phyloP scores from a whole-genome alignment of 2,797 vertebrate genomes.

The Anabas testudineus region DNA sequence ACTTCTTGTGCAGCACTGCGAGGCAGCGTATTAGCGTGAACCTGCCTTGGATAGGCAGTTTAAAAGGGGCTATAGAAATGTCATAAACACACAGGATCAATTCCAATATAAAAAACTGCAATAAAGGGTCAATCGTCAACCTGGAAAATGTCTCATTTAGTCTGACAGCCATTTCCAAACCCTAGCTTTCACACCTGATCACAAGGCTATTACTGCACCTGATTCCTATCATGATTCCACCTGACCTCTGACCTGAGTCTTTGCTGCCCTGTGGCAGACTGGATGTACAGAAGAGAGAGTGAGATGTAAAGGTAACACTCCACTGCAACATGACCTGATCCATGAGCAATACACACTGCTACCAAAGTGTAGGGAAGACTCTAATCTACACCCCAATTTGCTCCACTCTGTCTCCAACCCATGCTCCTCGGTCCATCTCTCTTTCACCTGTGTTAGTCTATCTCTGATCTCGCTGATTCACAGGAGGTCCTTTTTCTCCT shows the following conservation, averaged over 20 bases:
- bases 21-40: no score
- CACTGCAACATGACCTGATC: slow-evolving; percentile 20
- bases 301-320: slow-evolving; percentile 7
- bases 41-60: no score
- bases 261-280: slow-evolving; percentile 12
- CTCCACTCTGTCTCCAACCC: slow-evolving; percentile 1
- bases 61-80: background rate
- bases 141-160: background rate
- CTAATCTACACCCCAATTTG: slow-evolving; percentile 13
- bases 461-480: slow-evolving; percentile 50
- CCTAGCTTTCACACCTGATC: slow-evolving; percentile 21
- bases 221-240: slow-evolving; percentile 13
- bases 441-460: slow-evolving; percentile 48
- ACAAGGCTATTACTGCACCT: background rate
- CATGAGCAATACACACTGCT: background rate
- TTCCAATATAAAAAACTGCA: background rate
- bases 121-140: background rate
- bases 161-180: slow-evolving; percentile 24
- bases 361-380: slow-evolving; percentile 4
- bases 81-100: background rate
- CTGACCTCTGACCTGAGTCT: slow-evolving; percentile 27
- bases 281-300: background rate
- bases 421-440: slow-evolving; percentile 8
- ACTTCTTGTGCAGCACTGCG: no score
- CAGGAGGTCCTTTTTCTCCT: slow-evolving; percentile 15